Evolutionary conservation across 2,797 vertebrate genomes (phyloP).

Genomic region (Acanthurus leucopareius): DNA sequence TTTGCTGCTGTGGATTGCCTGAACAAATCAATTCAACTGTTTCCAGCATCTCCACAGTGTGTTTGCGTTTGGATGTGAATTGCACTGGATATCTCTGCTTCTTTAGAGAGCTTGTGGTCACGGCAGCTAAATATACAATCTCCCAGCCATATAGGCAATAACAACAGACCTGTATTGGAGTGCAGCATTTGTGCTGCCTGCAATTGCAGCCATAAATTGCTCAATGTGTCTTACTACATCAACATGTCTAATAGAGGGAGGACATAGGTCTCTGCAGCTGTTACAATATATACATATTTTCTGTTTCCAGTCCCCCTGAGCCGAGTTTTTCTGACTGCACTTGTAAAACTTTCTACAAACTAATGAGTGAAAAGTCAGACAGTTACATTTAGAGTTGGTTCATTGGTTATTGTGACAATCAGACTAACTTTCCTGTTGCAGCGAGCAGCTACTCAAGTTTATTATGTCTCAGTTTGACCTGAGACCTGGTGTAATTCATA

Average conservation of each 20-base stretch:
- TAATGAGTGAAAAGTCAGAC: neutral
- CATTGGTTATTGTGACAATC: neutral
- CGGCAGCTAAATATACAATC: slow-evolving; percentile 31
- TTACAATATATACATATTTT: slow-evolving; percentile 16
- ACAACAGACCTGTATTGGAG: slow-evolving; percentile 32
- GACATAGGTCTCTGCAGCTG: slow-evolving; percentile 2
- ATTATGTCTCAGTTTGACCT: neutral
- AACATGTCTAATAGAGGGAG: slow-evolving; percentile 36
- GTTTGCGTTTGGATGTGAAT: neutral
- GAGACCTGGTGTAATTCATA: neutral
- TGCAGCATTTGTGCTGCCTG: slow-evolving; percentile 5
- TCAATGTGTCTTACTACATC: slow-evolving; percentile 45
- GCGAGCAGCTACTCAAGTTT: neutral
- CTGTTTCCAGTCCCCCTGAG: slow-evolving; percentile 10
- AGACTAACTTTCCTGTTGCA: neutral
- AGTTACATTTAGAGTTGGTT: neutral
- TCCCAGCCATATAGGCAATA: slow-evolving; percentile 12
- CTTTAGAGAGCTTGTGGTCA: slow-evolving; percentile 5
- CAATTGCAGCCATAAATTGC: slow-evolving; percentile 37
- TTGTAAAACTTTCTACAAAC: neutral
- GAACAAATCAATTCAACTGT: slow-evolving; percentile 10
- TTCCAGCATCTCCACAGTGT: neutral
- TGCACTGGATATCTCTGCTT: neutral
- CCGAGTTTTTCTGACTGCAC: neutral
- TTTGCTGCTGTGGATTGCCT: neutral